Evolutionary conservation across 2,797 vertebrate species (phyloP), one percentile per base, ranked within the genome.

Genomic region (Epinephelus awoara): DNA sequence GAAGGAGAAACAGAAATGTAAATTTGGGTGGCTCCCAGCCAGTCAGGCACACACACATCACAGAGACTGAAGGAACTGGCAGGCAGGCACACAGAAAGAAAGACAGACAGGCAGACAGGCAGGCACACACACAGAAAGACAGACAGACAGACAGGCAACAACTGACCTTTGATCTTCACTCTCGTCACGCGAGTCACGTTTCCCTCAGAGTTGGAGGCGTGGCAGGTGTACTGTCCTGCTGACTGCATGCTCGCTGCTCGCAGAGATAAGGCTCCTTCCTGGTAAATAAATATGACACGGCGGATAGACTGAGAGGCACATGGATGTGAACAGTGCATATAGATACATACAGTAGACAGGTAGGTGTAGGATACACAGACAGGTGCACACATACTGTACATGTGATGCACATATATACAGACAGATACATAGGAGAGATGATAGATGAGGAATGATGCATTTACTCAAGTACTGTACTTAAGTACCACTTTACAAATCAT

Each of bases 111-210:
- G 47, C 29, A 66, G 23, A 57, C 29, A 76, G 55, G 50, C 56
- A 61, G 25, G 17, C 15, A 21, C 7, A 12, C 7, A 75, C 23
- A 5, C 14, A 54, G 73, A 14, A n/a, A 67, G 58, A 69, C 57
- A 70, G 46, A 23, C 57, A 70, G 46, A 23, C 23, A 12, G 44
- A 27, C 62, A 57, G 76, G 34, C 75, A 79, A 67, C 73, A 62
- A 82, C 94, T 95, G 89, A 99, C 98, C 98, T 96, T 97, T 97
- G 87, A 99, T 96, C 21, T 96, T 95, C 71, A 99, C 96, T 0
- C 90, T 95, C 15, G 96, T 97, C 79, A 93, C 68, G 61, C 95
- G 92, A 67, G 92, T 96, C 89, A 94, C 29, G 17, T 95, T 96
- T 79, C 98, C 98, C 92, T 98, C 96, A 0, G 94, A 87, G 90